These are phyloP conservation scores for Ascidia mentula DNA, from an alignment of 23 tunicate species.

Conservation along the genomic window DNA sequence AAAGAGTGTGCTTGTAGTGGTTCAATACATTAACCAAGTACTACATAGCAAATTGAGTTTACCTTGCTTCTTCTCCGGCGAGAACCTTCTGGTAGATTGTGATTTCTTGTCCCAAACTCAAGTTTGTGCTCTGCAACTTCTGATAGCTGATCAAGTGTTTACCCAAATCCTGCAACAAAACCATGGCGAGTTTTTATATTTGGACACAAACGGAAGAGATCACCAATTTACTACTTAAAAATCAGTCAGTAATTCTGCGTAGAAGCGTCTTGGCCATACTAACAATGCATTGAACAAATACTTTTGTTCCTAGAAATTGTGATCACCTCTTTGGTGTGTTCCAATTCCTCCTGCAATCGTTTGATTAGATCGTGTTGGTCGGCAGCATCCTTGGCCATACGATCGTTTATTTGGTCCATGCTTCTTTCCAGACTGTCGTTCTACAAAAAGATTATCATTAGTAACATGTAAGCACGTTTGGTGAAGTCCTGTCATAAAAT, in stretches of 20 bases:
- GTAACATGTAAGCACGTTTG: no score
- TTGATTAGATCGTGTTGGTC: conserved; percentile 27
- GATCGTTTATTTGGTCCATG: conserved; percentile 39
- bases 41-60: no score
- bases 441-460: no score
- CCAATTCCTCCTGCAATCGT: conserved; percentile 30
- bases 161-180: conserved; percentile 59
- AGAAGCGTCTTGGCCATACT: no score
- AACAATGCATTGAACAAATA: no score
- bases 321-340: conserved; percentile 39
- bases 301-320: neutral
- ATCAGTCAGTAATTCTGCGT: no score
- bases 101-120: conserved; percentile 86
- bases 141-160: conserved; percentile 81
- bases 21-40: no score
- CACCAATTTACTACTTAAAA: no score
- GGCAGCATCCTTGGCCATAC: conserved; percentile 27
- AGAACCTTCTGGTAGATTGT: conserved; percentile 72
- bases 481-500: no score
- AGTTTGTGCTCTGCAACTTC: conserved; percentile 47
- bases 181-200: neutral
- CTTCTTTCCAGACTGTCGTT: conserved; percentile 48
- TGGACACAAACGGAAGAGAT: no score
- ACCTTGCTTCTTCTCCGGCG: conserved; percentile 58
- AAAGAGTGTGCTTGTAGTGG: no score